Evolutionary conservation across 2,888 invertebrate species (phyloP), one percentile per base, ranked within the genome.

Genomic region (Congeria kusceri): DNA sequence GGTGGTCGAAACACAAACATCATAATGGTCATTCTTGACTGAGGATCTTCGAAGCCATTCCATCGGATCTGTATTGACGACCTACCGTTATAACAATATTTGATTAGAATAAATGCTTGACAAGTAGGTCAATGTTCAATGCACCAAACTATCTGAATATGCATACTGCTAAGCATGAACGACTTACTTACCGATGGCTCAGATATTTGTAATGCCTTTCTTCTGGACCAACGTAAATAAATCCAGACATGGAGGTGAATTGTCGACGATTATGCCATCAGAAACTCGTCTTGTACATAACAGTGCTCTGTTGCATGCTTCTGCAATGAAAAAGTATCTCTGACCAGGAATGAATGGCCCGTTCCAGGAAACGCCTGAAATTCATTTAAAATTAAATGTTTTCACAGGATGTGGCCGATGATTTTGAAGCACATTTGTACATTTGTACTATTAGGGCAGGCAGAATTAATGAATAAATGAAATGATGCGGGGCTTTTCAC

Each of bases 261-360:
- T 77, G 53, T 88, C 88, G 25, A 85, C 62, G 18, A 79, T 76
- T 13, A 88, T 59, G 11, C 88, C 86, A 67, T 83, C 76, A 1
- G 88, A 88, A 27, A 83, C 73, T 15, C 63, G 29, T 13, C 27
- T 46, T 1, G 62, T 69, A 57, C 88, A 88, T 20, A 86, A 62
- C 4, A 59, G 76, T 11, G 86, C 88, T 44, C 59, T 59, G 62
- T 88, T 88, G 78, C 88, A 88, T 15, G 82, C 84, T 59, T 86
- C 76, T 7, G 86, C 82, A 5, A 76, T 85, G 9, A 65, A 70
- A 57, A 79, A 87, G 23, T 86, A 86, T 23, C 58, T 74, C 13
- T 69, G 59, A 0, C 88, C 88, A 11, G 82, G 75, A 5, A 49
- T 68, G 44, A 86, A 83, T 0, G 62, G 23, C 1, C 71, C 66